Conservation (phyloP, 92 coral and sea anemone genomes). For the Epizoanthus ramosus region DNA sequence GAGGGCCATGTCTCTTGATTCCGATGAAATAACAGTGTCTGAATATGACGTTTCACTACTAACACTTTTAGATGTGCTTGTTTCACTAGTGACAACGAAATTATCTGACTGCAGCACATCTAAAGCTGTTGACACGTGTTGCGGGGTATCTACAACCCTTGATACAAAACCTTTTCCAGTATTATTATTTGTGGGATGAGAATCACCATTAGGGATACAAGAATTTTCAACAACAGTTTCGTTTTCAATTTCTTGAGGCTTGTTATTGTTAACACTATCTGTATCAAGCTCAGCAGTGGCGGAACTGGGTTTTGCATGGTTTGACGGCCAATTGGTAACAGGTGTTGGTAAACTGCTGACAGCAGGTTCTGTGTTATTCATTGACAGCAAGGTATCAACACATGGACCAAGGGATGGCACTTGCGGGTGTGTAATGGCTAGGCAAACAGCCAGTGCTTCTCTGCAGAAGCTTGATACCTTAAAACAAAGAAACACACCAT, state of each 20-base stretch:
- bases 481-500: background rate
- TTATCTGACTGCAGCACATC: background rate
- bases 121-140: background rate
- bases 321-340: background rate
- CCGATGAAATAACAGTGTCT: background rate
- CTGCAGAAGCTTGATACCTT: slow-evolving; percentile 75
- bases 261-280: background rate
- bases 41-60: background rate
- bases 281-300: background rate
- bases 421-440: slow-evolving; percentile 75
- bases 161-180: background rate
- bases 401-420: slow-evolving; percentile 57
- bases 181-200: background rate
- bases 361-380: slow-evolving; percentile 13
- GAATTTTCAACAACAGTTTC: background rate
- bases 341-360: slow-evolving; percentile 25
- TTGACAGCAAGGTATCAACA: slow-evolving; percentile 19
- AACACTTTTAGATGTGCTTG: background rate
- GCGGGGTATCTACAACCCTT: background rate
- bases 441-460: slow-evolving; percentile 68
- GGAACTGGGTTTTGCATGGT: background rate
- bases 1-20: background rate
- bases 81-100: background rate
- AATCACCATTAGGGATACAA: background rate
- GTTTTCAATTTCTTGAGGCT: slow-evolving; percentile 5